Percentiles rank a stretch among this genome's conserved stretches.
These are phyloP conservation scores for Porites cylindrica DNA, from an alignment of 92 coral and sea anemone genomes.

Conservation along the genomic window DNA sequence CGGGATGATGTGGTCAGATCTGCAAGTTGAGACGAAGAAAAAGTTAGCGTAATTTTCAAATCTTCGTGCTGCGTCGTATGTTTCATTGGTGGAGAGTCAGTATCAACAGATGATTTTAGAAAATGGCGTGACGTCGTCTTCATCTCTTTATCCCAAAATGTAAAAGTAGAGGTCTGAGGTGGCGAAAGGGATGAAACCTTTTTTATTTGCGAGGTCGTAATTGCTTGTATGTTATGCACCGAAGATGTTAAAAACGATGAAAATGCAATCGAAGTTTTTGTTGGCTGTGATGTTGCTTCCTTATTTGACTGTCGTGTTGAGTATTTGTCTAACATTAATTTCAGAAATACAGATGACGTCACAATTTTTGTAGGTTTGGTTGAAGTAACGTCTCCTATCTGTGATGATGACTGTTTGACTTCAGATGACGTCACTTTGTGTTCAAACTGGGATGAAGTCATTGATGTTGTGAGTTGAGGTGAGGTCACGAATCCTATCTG, in stretches of 20 bases:
- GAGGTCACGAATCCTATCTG: no score
- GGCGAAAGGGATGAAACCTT: not conserved
- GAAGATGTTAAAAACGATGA: not conserved
- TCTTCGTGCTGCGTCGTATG: not conserved
- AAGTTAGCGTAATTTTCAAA: slow-evolving; percentile 7
- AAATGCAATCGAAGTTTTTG: not conserved
- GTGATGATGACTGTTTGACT: no score
- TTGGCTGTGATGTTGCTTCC: not conserved
- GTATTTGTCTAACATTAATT: not conserved
- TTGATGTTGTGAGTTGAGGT: no score
- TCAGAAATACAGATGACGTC: not conserved
- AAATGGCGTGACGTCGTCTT: not conserved
- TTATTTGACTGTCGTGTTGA: not conserved
- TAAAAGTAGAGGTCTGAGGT: not conserved
- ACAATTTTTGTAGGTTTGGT: no score
- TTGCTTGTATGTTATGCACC: not conserved
- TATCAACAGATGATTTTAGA: not conserved
- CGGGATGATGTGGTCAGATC: slow-evolving; percentile 26
- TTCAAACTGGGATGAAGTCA: no score
- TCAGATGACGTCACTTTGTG: no score
- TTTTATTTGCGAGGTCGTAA: not conserved
- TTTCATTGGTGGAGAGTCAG: not conserved
- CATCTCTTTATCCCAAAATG: not conserved
- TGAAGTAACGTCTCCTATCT: no score
- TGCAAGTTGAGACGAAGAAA: slow-evolving; percentile 36